A percentile compares a stretch with the other conserved stretches of the same genome.
These are phyloP conservation scores for Rhyacophila evoluta DNA, from an alignment of 2,888 invertebrate genomes.

Conservation along the genomic window DNA sequence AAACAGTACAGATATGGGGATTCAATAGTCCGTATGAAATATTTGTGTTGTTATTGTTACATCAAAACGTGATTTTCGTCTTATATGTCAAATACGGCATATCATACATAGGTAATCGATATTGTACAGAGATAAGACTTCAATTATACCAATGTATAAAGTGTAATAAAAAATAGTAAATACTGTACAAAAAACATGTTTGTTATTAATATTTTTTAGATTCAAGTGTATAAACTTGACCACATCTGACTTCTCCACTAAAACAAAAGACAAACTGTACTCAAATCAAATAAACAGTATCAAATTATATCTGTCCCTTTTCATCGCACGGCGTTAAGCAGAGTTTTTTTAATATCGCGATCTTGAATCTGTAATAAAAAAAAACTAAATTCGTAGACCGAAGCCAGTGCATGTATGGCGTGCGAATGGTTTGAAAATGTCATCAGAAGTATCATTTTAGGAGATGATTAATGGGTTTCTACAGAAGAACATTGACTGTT, in stretches of 20 bases:
- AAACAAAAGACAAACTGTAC: not conserved
- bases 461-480: conserved; percentile 51
- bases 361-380: not conserved
- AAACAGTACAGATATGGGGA: no score
- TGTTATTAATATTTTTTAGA: no score
- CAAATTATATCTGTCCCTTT: conserved; percentile 1
- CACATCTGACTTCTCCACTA: not conserved
- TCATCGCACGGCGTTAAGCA: not conserved
- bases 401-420: not conserved
- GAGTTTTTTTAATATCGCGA: not conserved
- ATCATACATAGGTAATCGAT: no score
- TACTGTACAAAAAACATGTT: no score
- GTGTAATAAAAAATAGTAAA: no score
- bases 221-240: no score
- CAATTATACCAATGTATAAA: no score
- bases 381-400: not conserved
- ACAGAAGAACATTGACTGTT: conserved; percentile 40
- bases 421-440: conserved; percentile 46
- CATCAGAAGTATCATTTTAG: conserved; percentile 54
- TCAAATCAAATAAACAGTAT: not conserved
- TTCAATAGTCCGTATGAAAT: no score
- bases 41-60: no score
- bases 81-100: no score
- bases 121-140: no score
- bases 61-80: no score